phyloP scores from a whole-genome alignment of 2,888 invertebrate species.

The Meandrusa payeni region DNA sequence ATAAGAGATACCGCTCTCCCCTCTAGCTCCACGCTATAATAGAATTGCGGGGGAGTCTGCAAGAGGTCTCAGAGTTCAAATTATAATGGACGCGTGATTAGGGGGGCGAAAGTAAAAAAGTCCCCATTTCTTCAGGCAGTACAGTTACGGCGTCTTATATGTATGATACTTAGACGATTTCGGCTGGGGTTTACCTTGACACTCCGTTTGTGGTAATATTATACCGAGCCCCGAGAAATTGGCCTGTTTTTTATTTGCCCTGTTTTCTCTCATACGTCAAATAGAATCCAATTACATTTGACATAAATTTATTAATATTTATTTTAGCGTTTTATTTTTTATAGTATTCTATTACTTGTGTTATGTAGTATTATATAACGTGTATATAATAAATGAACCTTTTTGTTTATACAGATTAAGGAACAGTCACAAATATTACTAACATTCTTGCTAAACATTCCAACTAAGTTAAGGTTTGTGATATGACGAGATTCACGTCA shows the following conservation, averaged over 20 bases:
- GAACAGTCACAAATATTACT: no score
- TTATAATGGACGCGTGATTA: slow-evolving; percentile 53
- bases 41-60: slow-evolving; percentile 27
- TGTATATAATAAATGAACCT: no score
- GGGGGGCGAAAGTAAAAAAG: slow-evolving; percentile 62
- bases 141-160: slow-evolving; percentile 49
- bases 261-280: slow-evolving; percentile 12
- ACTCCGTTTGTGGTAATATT: slow-evolving; percentile 69
- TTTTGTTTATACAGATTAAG: no score
- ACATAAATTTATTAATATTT: neutral
- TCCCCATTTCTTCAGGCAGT: slow-evolving; percentile 69
- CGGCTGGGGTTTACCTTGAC: slow-evolving; percentile 63
- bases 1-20: slow-evolving; percentile 33
- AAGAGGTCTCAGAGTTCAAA: slow-evolving; percentile 39
- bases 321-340: neutral
- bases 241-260: slow-evolving; percentile 33
- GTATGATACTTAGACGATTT: slow-evolving; percentile 63
- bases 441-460: no score
- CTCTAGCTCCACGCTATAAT: slow-evolving; percentile 13
- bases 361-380: no score
- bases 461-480: no score
- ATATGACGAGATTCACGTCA: no score
- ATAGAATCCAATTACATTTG: slow-evolving; percentile 6
- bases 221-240: slow-evolving; percentile 44
- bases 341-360: no score